Conservation (phyloP, 2,888 invertebrate species). For the Orchestes rusci region DNA sequence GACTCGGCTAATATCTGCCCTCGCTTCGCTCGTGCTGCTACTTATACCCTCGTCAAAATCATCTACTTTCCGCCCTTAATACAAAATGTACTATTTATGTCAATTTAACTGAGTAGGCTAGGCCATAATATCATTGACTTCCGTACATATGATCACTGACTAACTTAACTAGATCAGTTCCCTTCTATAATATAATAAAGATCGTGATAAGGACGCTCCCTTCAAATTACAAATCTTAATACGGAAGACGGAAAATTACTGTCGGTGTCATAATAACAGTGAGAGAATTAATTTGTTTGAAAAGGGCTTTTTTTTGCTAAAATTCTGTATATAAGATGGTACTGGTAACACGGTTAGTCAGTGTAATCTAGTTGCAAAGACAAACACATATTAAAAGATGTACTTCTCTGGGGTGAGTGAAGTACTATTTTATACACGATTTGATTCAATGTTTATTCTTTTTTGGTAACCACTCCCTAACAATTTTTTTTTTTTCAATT, state of each 20-base stretch:
- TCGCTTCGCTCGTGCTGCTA: too few relatives aligned
- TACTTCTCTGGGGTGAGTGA: conserved; percentile 22
- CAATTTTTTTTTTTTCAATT: too few relatives aligned
- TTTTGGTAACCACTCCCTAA: neutral
- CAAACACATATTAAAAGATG: conserved; percentile 19
- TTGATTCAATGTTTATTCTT: neutral
- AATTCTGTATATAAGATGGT: conserved; percentile 16
- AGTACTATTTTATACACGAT: neutral
- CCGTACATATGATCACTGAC: too few relatives aligned
- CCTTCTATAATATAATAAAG: conserved; percentile 24
- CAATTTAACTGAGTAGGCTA: too few relatives aligned
- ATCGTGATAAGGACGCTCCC: conserved; percentile 21
- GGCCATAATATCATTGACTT: too few relatives aligned
- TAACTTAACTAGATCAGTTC: too few relatives aligned
- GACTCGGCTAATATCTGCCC: too few relatives aligned
- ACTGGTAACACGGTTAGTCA: conserved; percentile 12
- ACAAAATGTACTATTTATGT: too few relatives aligned
- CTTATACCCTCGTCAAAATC: too few relatives aligned
- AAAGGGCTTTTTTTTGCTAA: conserved; percentile 9
- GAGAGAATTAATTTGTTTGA: conserved; percentile 21
- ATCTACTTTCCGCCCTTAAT: too few relatives aligned
- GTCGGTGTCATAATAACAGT: conserved; percentile 21
- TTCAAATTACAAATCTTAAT: conserved; percentile 20
- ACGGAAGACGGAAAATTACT: conserved; percentile 26
- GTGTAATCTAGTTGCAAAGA: conserved; percentile 11